These are phyloP conservation scores for Talpa occidentalis DNA, from an alignment of 2,113 vertebrate species.

Conservation along the genomic window DNA sequence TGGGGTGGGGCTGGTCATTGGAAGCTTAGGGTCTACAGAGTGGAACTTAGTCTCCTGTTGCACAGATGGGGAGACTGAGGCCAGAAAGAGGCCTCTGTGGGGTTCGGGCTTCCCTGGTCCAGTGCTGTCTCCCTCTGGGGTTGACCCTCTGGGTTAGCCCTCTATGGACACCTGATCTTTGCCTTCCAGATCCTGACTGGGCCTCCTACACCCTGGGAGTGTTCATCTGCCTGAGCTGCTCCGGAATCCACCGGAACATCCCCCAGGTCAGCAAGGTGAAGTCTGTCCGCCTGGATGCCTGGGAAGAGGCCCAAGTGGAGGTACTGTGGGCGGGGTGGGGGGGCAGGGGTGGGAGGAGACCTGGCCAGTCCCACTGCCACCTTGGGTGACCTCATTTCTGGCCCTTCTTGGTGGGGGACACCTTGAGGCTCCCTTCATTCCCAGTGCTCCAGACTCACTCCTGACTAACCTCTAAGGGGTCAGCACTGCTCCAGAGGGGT, in stretches of 20 bases:
- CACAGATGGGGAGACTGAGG: not conserved
- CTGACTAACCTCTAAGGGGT: too few species aligned
- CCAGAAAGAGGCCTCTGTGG: not conserved
- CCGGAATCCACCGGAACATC: slow-evolving; percentile 94
- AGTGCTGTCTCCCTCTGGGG: not conserved
- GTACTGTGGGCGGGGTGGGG: slow-evolving; percentile 73
- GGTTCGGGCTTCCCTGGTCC: not conserved
- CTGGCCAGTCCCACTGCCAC: not conserved
- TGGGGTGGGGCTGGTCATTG: not conserved
- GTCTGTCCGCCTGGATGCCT: slow-evolving; percentile 92
- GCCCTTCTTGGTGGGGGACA: not conserved
- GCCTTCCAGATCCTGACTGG: slow-evolving; percentile 95
- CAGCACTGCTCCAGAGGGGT: too few species aligned
- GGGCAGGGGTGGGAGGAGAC: fast-evolving
- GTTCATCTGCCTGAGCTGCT: slow-evolving; percentile 96
- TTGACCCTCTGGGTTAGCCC: not conserved
- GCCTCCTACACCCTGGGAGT: slow-evolving; percentile 95
- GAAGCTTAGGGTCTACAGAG: fast-evolving
- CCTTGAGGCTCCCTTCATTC: not conserved
- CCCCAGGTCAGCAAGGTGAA: slow-evolving; percentile 96
- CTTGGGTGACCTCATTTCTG: too few species aligned
- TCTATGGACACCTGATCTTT: not conserved
- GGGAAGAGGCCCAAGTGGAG: slow-evolving; percentile 95
- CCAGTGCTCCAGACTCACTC: not conserved
- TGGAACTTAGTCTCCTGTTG: too few species aligned